phyloP scores from a whole-genome alignment of 2,797 vertebrate species.

The Basileuterus tristriatus region DNA sequence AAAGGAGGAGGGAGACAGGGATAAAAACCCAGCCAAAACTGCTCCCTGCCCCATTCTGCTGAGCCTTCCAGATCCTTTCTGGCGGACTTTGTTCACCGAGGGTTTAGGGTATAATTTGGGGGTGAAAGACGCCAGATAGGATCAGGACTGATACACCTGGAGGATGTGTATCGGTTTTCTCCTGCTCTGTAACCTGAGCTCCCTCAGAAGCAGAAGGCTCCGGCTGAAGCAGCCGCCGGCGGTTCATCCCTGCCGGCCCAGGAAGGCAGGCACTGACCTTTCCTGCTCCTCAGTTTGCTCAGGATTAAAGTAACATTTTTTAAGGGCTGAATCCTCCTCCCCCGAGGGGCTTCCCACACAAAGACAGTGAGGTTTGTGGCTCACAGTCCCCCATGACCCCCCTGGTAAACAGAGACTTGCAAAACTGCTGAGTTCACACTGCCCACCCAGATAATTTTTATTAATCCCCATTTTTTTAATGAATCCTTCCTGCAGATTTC shows the following conservation, averaged over 20 bases:
- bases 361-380: not conserved
- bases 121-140: conserved; percentile 54
- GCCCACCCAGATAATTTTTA: not conserved
- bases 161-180: not conserved
- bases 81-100: conserved; percentile 1
- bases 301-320: conserved; percentile 61
- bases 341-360: conserved; percentile 14
- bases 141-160: conserved; percentile 55
- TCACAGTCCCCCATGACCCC: rapidly evolving
- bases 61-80: not conserved
- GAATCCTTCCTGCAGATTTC: not conserved
- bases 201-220: not conserved
- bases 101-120: conserved; percentile 53
- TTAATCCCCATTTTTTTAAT: not conserved
- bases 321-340: not conserved
- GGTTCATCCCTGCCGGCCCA: not conserved
- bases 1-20: too few relatives aligned
- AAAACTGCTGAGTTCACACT: not conserved
- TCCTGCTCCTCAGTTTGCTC: not conserved
- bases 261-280: conserved; percentile 39
- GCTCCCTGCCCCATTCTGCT: not conserved
- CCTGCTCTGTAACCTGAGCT: conserved; percentile 43
- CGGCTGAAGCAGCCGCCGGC: not conserved
- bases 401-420: not conserved
- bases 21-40: too few relatives aligned